Base-by-base conservation (phyloP, 2,888 invertebrate species). In the Drosophila nigricruria region DNA sequence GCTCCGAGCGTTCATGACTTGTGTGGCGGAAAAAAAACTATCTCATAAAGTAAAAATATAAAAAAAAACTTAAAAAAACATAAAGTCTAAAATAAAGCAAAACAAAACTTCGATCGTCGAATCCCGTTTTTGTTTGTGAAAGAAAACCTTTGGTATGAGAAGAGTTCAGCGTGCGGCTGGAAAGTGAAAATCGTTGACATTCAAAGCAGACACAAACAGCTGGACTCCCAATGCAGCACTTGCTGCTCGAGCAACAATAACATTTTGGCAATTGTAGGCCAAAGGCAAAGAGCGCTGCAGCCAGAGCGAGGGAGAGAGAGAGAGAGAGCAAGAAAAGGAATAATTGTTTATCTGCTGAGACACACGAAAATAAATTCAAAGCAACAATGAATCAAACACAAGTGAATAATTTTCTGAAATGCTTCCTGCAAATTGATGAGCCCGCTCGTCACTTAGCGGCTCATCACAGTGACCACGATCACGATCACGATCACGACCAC, bases 341-440 rank as follows among this genome's bases (percentile, higher is more conserved):
- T n/a, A 60, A 56, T 58, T 45, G 42, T 9, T 10, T 30, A 20
- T 42, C 56, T 30, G 32, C n/a, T 38, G 30, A 57, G 56, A 25
- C 27, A 36, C 23, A 59, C 57, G 27, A 52, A 73, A 58, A 64
- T 27, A 59, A 69, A 70, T 53, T 23, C 30, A 54, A 58, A 45
- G 25, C 50, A 56, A 79, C 60, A 71, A 87, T 87, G 86, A 87
- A 87, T 73, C 88, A 87, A 88, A 81, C 86, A 62, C 82, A 87
- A 79, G 81, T 87, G 65, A 88, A 87, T 76, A 79, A 86, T 77
- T 87, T 87, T 63, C 73, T 87, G 53, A 84, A 86, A 72, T 87
- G 86, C 83, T 88, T 87, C 84, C 86, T 88, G 86, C 84, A 87
- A 86, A 87, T 86, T 74, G 83, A 87, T 81, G 89, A 80, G 75